Evolutionary conservation across 2,797 vertebrate species (phyloP), one percentile per base, ranked within the genome.

Genomic region (Megaceryle alcyon): DNA sequence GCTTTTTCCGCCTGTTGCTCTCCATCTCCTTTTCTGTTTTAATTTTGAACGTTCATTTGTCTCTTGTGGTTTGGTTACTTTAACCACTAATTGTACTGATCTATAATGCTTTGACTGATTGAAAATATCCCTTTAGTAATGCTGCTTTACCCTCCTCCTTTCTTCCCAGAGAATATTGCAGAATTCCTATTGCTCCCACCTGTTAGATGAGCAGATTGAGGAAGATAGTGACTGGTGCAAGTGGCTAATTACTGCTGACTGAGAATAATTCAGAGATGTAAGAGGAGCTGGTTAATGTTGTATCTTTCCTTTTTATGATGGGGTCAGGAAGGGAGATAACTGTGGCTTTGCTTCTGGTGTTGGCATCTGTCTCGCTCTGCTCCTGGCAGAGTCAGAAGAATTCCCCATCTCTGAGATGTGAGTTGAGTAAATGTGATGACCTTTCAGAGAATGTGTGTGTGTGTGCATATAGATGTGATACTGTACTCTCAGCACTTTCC

Each of bases 361-460:
- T 6, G 2, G 60, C 44, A 37, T 70, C 70, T 4, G n/a, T 88
- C 66, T 88, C 0, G 0, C 65, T 82, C 12, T 91, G 60, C 22
- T 77, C 10, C 70, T 88, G 95, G 83, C 88, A 94, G 78, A 86
- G 64, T 69, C 68, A 46, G 70, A 59, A 79, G 80, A 94, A 90
- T 94, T 91, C 91, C 51, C 60, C 0, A 0, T 93, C 81, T 83
- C 86, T 75, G 92, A 90, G 90, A 48, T 43, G 80, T 22, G 82
- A 89, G 90, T 82, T 68, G 81, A 59, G 88, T 94, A 86, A 91
- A 84, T 73, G 69, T 0, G 5, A 48, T 95, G 96, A 96, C 90
- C 86, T 95, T 92, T 94, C 37, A 57, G 78, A 46, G 94, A 80
- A 76, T 23, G 43, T 2, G 23, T 53, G 17, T 48, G 31, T 22